phyloP scores from a whole-genome alignment of 2,113 vertebrate species.

The Scortum barcoo region DNA sequence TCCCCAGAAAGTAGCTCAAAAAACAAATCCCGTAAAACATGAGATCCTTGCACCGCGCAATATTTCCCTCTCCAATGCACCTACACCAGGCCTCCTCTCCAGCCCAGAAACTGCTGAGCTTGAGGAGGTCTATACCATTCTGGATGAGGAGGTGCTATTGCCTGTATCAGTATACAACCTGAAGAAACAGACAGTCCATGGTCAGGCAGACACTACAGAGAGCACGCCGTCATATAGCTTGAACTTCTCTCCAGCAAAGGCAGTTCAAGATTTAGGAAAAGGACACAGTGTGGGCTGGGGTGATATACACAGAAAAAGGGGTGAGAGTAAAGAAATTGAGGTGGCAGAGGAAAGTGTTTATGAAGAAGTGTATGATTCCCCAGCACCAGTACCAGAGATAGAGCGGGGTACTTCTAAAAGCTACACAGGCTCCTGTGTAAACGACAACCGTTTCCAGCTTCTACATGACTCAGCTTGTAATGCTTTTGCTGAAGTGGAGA shows the following conservation, averaged over 20 bases:
- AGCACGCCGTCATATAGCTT: slow-evolving; percentile 52
- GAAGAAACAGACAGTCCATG: slow-evolving; percentile 56
- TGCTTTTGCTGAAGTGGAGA: slow-evolving; percentile 87
- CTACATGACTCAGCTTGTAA: slow-evolving; percentile 81
- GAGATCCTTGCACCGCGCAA: slow-evolving; percentile 37
- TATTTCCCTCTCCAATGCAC: slow-evolving; percentile 38
- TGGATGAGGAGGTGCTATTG: slow-evolving; percentile 84
- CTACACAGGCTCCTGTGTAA: slow-evolving; percentile 48
- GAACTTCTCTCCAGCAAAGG: slow-evolving; percentile 68
- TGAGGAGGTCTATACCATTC: slow-evolving; percentile 81
- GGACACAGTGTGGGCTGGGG: slow-evolving; percentile 26
- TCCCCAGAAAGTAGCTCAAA: slow-evolving; percentile 58
- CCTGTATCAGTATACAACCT: slow-evolving; percentile 78
- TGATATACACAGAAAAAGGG: slow-evolving; percentile 32
- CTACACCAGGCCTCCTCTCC: slow-evolving; percentile 59
- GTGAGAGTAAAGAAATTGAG: slow-evolving; percentile 36
- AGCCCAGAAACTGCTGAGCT: slow-evolving; percentile 86
- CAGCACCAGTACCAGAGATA: slow-evolving; percentile 15
- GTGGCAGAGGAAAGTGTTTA: slow-evolving; percentile 75
- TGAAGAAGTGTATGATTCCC: slow-evolving; percentile 71
- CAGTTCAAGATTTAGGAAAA: slow-evolving; percentile 41
- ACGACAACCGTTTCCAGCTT: slow-evolving; percentile 67
- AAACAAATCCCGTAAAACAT: slow-evolving; percentile 27
- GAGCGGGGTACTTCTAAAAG: slow-evolving; percentile 44
- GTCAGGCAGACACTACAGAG: slow-evolving; percentile 53